Evolutionary conservation across 2,113 vertebrate genomes (phyloP).

Genomic region (Chaetodon trifascialis): DNA sequence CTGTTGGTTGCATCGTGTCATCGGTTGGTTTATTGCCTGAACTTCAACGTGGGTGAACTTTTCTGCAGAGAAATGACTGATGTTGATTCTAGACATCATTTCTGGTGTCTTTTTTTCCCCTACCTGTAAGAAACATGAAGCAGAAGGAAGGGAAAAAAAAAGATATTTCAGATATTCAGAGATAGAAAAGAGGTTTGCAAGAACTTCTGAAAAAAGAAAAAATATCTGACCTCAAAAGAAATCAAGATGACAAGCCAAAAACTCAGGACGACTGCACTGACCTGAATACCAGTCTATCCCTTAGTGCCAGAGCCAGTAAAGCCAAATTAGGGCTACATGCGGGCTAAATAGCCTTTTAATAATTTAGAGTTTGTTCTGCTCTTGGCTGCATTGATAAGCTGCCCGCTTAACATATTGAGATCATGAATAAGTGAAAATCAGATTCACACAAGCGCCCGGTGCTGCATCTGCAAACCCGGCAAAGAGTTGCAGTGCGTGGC

Average conservation of each 20-base stretch:
- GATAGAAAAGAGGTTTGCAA: slow-evolving; percentile 2
- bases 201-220: neutral
- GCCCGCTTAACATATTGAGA: slow-evolving; percentile 37
- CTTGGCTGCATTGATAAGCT: slow-evolving; percentile 50
- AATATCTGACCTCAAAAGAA: slow-evolving; percentile 24
- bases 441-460: neutral
- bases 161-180: slow-evolving; percentile 1
- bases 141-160: neutral
- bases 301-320: slow-evolving; percentile 6
- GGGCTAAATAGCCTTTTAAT: slow-evolving; percentile 56
- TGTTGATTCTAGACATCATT: neutral
- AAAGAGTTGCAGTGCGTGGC: slow-evolving; percentile 7
- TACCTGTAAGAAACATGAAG: neutral
- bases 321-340: slow-evolving; percentile 24
- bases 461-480: slow-evolving; percentile 11
- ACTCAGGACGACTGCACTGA: slow-evolving; percentile 5
- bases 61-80: neutral
- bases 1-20: neutral
- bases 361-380: slow-evolving; percentile 41
- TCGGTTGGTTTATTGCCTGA: neutral
- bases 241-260: neutral
- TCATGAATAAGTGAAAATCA: slow-evolving; percentile 43
- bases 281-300: slow-evolving; percentile 10
- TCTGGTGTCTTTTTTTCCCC: no score
- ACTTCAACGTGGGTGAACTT: neutral